phyloP scores from a whole-genome alignment of 2,113 vertebrate species.

The Xiphophorus hellerii region DNA sequence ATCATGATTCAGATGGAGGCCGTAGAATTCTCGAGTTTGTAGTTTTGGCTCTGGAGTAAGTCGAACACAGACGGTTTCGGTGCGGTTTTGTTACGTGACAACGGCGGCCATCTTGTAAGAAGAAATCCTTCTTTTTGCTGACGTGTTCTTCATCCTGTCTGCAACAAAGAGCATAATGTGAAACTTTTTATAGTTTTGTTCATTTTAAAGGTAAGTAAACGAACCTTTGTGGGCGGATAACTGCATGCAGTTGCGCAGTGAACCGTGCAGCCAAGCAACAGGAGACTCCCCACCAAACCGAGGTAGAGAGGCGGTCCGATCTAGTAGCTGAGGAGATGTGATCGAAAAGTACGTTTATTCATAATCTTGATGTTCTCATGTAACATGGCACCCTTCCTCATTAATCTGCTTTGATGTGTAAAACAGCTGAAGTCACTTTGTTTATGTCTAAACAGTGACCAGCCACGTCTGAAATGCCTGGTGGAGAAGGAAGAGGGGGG shows the following conservation, averaged over 20 bases:
- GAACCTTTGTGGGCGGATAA: too few species aligned
- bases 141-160: not conserved
- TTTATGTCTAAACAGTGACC: conserved; percentile 61
- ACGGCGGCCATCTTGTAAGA: too few species aligned
- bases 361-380: not conserved
- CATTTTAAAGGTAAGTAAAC: not conserved
- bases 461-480: conserved; percentile 39
- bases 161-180: not conserved
- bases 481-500: not conserved
- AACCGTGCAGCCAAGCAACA: not conserved
- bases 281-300: too few species aligned
- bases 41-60: too few species aligned
- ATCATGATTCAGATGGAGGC: too few species aligned
- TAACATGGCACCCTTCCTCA: conserved; percentile 19
- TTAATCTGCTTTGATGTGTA: conserved; percentile 54
- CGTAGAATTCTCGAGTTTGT: too few species aligned
- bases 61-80: too few species aligned
- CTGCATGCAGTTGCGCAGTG: not conserved
- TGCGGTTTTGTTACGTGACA: too few species aligned
- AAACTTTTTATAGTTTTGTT: not conserved
- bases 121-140: too few species aligned
- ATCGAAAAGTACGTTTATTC: not conserved
- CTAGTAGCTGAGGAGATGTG: not conserved
- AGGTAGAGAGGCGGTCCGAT: not conserved
- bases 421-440: conserved; percentile 30